phyloP scores from a whole-genome alignment of 2,797 vertebrate species.

The Nannoperca australis region DNA sequence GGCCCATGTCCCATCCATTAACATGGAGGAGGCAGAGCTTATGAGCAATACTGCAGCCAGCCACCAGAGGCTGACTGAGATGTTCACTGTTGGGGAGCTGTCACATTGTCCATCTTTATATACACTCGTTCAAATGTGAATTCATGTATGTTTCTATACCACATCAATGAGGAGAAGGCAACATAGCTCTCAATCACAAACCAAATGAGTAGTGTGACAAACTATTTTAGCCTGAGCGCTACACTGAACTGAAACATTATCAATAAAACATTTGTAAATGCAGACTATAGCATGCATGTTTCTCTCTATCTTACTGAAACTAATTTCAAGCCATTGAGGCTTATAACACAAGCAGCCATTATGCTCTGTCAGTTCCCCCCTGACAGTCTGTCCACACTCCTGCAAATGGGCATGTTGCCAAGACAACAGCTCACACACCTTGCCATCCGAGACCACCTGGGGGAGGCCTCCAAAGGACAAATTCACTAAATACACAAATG shows the following conservation, averaged over 20 bases:
- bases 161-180: not conserved
- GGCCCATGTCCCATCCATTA: too few relatives aligned
- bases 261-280: constrained; percentile 15
- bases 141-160: not conserved
- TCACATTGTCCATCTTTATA: too few relatives aligned
- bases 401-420: constrained; percentile 78
- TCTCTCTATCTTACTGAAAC: constrained; percentile 41
- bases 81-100: too few relatives aligned
- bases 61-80: too few relatives aligned
- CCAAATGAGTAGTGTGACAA: constrained; percentile 8
- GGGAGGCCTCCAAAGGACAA: constrained; percentile 63
- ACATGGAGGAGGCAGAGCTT: too few relatives aligned
- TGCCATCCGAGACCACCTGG: constrained; percentile 70
- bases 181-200: constrained; percentile 1
- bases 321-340: constrained; percentile 56
- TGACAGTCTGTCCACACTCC: constrained; percentile 67
- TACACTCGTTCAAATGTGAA: not conserved
- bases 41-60: too few relatives aligned
- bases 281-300: constrained; percentile 25
- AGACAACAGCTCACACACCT: constrained; percentile 74
- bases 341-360: constrained; percentile 71
- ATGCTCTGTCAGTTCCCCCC: constrained; percentile 69
- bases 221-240: constrained; percentile 10
- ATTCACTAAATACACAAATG: constrained; percentile 60
- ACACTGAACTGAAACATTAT: not conserved